Evolutionary conservation across 1,140 invertebrate genomes (phyloP).

Genomic region (Steinernema feltiae): DNA sequence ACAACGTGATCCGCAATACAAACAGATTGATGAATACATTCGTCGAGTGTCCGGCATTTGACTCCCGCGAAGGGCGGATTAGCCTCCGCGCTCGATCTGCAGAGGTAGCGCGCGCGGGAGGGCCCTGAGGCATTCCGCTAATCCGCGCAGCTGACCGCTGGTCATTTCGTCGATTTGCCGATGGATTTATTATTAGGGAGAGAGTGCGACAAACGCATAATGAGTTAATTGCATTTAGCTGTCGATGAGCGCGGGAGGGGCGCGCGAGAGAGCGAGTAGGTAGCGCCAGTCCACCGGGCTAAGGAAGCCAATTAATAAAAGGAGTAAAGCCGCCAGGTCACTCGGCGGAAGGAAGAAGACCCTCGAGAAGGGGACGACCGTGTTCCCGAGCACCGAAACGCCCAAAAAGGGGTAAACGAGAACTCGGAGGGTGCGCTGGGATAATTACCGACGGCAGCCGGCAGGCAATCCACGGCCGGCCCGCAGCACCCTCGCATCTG

Average conservation of each 20-base stretch:
- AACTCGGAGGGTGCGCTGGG: neutral
- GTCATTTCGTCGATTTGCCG: neutral
- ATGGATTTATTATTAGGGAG: slow-evolving; percentile 6
- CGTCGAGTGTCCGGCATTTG: neutral
- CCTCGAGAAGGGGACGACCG: neutral
- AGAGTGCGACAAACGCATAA: slow-evolving; percentile 8
- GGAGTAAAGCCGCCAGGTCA: slow-evolving; percentile 11
- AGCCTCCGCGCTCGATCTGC: neutral
- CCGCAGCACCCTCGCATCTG: slow-evolving; percentile 1
- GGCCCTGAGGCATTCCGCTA: neutral
- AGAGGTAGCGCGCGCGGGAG: too few relatives aligned
- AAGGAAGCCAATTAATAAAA: slow-evolving; percentile 12
- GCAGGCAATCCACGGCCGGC: neutral
- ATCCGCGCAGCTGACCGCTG: slow-evolving; percentile 1
- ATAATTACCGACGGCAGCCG: slow-evolving; percentile 12
- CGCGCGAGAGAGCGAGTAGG: neutral
- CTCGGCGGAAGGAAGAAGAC: slow-evolving; percentile 1
- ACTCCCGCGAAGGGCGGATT: neutral
- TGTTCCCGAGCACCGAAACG: neutral
- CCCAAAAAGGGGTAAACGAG: neutral
- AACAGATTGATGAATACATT: neutral
- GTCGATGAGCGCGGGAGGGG: neutral
- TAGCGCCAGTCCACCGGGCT: neutral
- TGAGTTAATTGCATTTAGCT: slow-evolving; percentile 8
- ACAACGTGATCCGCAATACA: neutral